Base-by-base conservation (phyloP, 2,797 vertebrate genomes). In the Gambelia wislizenii region DNA sequence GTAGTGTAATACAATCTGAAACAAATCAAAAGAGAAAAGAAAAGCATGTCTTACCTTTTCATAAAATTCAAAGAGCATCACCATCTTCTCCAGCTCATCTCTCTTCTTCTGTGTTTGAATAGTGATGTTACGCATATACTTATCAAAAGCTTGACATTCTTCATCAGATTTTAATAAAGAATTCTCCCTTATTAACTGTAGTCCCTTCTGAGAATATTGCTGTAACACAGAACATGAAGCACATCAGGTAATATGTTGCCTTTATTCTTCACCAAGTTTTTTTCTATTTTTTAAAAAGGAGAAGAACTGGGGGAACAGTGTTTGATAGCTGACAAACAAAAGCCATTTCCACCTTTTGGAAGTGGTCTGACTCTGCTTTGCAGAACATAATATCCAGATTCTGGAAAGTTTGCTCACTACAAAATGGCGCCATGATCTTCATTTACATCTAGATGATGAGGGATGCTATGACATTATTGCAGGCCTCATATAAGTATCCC, bases 51-150 rank as follows among this genome's bases (percentile, higher is more conserved):
- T 96, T 96, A 98, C 97, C 18, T 95, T 97, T 91, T 98, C 97
- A 49, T 97, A 97, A 95, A 98, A 97, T 92, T 98, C 97, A n/a
- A 98, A 97, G 39, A 97, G 95, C 91, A 96, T 97, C 88, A 94
- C 93, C 47, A 98, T 93, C 61, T 96, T 94, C 76, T 98, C 97
- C 67, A 98, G 95, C 2, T 97, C 96, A 0, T 83, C 84, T 88
- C 95, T 97, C 88, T 97, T 96, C 44, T 87, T 93, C 92, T 97
- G 97, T 20, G 95, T 95, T 87, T 94, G 92, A 94, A 93, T 95
- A 22, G 96, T 92, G 74, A 97, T 83, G n/a, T 96, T 94, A 88
- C 94, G 96, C 89, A 97, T 94, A 89, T 97, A 95, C 90, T 97
- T 96, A 88, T 96, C 96, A 72, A 98, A 97, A 89, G 97, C 95